Evolutionary conservation across 2,113 vertebrate genomes (phyloP), one percentile per base, ranked within the genome.

Genomic region (Pseudopodoces humilis): DNA sequence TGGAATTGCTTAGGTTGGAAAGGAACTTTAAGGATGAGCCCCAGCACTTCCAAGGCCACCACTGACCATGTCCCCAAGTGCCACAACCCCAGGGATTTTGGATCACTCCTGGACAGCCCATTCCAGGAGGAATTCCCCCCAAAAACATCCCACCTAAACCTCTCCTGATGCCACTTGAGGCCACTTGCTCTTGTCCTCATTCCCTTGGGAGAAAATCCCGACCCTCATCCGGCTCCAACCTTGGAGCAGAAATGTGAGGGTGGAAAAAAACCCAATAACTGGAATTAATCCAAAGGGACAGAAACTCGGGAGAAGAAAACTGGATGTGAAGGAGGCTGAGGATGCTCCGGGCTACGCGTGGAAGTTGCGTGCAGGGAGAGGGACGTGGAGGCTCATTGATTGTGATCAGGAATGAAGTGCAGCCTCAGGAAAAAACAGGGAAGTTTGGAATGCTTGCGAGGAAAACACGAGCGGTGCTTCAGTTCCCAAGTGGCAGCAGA

Each of bases 321-420:
- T 21, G 44, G 70, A 93, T 87, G 90, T 71, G 93, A 95, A 89
- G 81, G 92, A 68, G 53, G 41, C 20, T 12, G 35, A 67, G 52
- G 84, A 13, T 21, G 87, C 96, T 64, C 62, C 22, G 1, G 93
- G 95, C 92, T 23, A 68, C 1, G 1, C 7, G 0, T 65, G 55
- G 2, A 22, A 15, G 31, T 70, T 67, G 90, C 19, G 19, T 86
- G 89, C 50, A 0, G 10, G 0, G 23, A 84, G 60, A 58, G 86
- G 64, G n/a, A 30, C 1, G 0, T 1, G 1, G 72, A 70, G 16
- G 35, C 28, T 25, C 35, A 68, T 89, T 96, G 95, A 89, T 60
- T 2, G 33, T 91, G 92, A 94, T 89, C 2, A 9, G 90, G 72
- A 14, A 6, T 20, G 87, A 96, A 79, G 47, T 3, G 31, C 43